A percentile compares a stretch with the other conserved stretches of the same genome.
These are phyloP conservation scores for Psix sp. DNA, from an alignment of 1,140 invertebrate species.

Conservation along the genomic window DNA sequence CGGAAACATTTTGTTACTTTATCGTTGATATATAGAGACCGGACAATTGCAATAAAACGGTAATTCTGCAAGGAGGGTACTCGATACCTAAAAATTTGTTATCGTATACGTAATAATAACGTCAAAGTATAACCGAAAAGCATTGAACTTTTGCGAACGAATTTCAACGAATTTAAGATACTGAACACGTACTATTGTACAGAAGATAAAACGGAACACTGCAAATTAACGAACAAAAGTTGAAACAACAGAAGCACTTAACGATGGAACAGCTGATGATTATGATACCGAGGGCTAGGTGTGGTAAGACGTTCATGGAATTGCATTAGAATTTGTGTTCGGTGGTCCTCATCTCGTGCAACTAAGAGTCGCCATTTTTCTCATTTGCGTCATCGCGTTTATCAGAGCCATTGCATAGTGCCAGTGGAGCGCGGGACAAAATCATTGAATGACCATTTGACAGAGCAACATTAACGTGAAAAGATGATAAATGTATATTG, in stretches of 20 bases:
- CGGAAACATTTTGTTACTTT: slow-evolving; percentile 18
- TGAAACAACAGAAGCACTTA: no score
- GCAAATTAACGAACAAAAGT: slow-evolving; percentile 12
- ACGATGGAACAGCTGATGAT: not conserved
- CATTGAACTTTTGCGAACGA: slow-evolving; percentile 59
- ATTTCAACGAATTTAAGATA: slow-evolving; percentile 58
- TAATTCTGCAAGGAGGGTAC: not conserved
- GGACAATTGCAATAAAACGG: slow-evolving; percentile 12
- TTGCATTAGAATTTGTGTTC: slow-evolving; percentile 29
- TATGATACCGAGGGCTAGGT: slow-evolving; percentile 9
- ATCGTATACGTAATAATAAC: slow-evolving; percentile 17
- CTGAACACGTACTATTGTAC: slow-evolving; percentile 21
- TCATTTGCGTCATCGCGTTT: slow-evolving; percentile 32
- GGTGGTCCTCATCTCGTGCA: slow-evolving; percentile 15
- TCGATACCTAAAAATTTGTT: slow-evolving; percentile 32
- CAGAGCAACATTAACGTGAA: slow-evolving; percentile 7
- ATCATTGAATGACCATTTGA: not conserved
- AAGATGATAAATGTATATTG: slow-evolving; percentile 57
- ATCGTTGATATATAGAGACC: slow-evolving; percentile 22
- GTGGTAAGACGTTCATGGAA: slow-evolving; percentile 36
- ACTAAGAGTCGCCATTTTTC: slow-evolving; percentile 17
- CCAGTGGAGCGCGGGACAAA: not conserved
- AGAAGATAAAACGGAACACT: slow-evolving; percentile 1
- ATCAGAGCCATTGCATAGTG: no score
- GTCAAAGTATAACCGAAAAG: slow-evolving; percentile 13